Evolutionary conservation across 2,113 vertebrate genomes (phyloP), one percentile per base, ranked within the genome.

Genomic region (Nesoenas mayeri): DNA sequence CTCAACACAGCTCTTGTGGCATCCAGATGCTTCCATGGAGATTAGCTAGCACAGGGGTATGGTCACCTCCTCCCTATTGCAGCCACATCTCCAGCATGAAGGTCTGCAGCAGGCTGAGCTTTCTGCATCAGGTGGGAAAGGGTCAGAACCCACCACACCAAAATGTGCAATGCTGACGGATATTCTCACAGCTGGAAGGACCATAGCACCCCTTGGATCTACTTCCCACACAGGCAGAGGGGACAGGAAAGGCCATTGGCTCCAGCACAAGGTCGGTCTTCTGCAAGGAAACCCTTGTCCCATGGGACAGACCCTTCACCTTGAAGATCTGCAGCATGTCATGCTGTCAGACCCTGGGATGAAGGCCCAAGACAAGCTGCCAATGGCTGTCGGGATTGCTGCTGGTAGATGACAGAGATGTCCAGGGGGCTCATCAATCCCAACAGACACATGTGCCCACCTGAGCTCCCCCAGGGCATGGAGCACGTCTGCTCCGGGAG

Each of bases 371-470:
- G 54, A n/a, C 15, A 4, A 61, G 36, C 38, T 60, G 34, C 5
- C 50, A 25, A 6, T 20, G 26, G 34, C 32, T 88, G 12, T 40
- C 29, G 50, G 28, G 48, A 69, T 21, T 57, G 79, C 83, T 40
- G 51, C 57, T 74, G 61, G 67, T 20, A 66, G 21, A 51, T 32
- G n/a, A n/a, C 10, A 60, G 29, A 40, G 57, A 42, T 29, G 34
- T 24, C 48, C 18, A 3, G 18, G 32, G 13, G 4, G 3, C 28
- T 51, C 20, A 1, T n/a, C 9, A 1, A 18, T 38, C 40, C 36
- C 2, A 0, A 28, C 1, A 2, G 48, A 58, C 3, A 1, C 2
- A 0, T 0, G 17, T 53, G 54, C 32, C 85, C 31, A 34, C 29
- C 18, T 34, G 74, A 88, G 48, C 34, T 81, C 42, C 47, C n/a